A percentile compares a stretch with the other conserved stretches of the same genome.
Evolutionary conservation across 2,113 vertebrate genomes (phyloP).

Genomic region (Labeo rohita): DNA sequence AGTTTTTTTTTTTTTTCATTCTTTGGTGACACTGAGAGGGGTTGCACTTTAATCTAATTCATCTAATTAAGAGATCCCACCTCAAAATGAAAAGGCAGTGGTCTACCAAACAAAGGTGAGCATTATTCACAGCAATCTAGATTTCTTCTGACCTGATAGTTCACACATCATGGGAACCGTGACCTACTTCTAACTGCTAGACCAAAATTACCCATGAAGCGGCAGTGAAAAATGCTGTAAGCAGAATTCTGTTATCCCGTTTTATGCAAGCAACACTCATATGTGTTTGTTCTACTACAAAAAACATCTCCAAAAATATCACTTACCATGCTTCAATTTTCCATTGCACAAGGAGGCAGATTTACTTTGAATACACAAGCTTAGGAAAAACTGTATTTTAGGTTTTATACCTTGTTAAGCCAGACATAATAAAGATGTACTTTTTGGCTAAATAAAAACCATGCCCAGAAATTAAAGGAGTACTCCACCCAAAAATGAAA

Average conservation of each 20-base stretch:
- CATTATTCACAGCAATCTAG: slow-evolving; percentile 5
- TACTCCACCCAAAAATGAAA: background rate
- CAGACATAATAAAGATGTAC: background rate
- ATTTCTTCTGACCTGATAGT: slow-evolving; percentile 48
- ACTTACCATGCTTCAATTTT: slow-evolving; percentile 1
- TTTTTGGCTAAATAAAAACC: background rate
- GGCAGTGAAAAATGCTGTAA: slow-evolving; percentile 38
- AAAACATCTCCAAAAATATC: background rate
- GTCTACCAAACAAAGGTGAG: background rate
- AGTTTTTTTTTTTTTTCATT: background rate
- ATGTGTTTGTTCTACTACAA: slow-evolving; percentile 5
- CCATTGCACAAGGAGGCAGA: background rate
- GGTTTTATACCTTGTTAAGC: background rate
- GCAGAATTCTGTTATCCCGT: slow-evolving; percentile 32
- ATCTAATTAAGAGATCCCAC: background rate
- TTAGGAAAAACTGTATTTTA: background rate
- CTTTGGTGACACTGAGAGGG: background rate
- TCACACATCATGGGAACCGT: slow-evolving; percentile 41
- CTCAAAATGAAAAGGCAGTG: slow-evolving; percentile 6
- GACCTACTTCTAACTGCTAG: slow-evolving; percentile 49
- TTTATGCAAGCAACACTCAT: background rate
- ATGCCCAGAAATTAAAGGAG: background rate
- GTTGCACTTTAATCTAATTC: slow-evolving; percentile 26
- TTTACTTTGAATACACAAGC: background rate
- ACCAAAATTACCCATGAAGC: slow-evolving; percentile 47